Base-by-base conservation (phyloP, 2,888 invertebrate species). In the Sinopyrophorus schimmeli region DNA sequence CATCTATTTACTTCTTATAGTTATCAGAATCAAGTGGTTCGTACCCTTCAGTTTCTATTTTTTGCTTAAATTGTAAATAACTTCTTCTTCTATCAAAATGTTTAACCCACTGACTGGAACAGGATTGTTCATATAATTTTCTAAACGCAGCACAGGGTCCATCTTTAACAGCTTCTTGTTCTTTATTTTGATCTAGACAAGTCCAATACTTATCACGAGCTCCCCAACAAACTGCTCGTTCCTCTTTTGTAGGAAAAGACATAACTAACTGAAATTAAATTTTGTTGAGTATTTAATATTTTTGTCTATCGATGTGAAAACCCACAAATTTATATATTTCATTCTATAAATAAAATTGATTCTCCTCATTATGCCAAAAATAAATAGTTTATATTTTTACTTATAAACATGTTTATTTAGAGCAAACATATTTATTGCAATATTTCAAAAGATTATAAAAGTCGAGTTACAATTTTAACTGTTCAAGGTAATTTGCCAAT, bases 71-170 rank as follows among this genome's bases (percentile, higher is more conserved):
- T 66, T 88, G 81, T 65, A 92, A 79, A 74, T 90, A 95, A 62
- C 87, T 88, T 66, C 92, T 77, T 74, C 91, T 92, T 63, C 92
- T 83, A 76, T 94, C 93, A 73, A 96, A 96, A 60, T 96, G 94
- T 69, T 89, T 89, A 28, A 95, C 92, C 96, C 94, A 92, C 71
- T 89, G 88, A 1, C 80, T 71, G 1, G 91, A 88, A 68, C 92
- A 93, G 14, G 82, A 82, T 52, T 80, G 78, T 76, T 89, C 89
- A 69, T 87, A 92, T 37, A 82, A 58, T 74, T 85, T 81, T 57
- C 91, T 82, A 59, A 89, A 74, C 63, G 85, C 78, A 53, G 75
- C 71, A 72, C 95, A 95, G 40, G 74, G 71, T 60, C 76, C 77
- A 5, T 76, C 76, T 56, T 71, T 72, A 43, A 71, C 73, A 38